These are phyloP conservation scores for Paralichthys olivaceus DNA, from an alignment of 2,113 vertebrate genomes.

Conservation along the genomic window DNA sequence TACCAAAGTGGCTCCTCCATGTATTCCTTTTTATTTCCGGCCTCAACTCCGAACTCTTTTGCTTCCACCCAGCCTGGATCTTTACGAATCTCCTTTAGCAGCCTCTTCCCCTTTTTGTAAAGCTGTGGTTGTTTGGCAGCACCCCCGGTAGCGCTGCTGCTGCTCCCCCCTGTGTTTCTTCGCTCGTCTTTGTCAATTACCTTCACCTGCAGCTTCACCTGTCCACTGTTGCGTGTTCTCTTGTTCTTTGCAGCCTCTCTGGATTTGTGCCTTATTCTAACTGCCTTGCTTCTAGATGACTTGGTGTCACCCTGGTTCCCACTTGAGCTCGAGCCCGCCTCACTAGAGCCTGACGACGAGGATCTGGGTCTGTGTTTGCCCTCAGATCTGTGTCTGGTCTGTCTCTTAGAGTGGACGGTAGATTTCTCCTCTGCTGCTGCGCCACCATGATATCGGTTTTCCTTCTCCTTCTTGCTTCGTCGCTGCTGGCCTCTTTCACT, in stretches of 20 bases:
- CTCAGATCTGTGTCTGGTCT: slow-evolving; percentile 87
- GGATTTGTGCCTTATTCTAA: slow-evolving; percentile 91
- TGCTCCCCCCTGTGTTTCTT: slow-evolving; percentile 80
- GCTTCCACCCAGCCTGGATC: slow-evolving; percentile 84
- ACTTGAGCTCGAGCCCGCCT: slow-evolving; percentile 96
- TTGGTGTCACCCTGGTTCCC: slow-evolving; percentile 90
- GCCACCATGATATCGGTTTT: slow-evolving; percentile 84
- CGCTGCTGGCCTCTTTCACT: slow-evolving; percentile 83
- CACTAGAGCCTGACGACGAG: slow-evolving; percentile 98
- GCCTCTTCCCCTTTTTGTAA: slow-evolving; percentile 91
- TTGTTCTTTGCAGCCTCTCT: slow-evolving; percentile 88
- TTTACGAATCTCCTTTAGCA: slow-evolving; percentile 88
- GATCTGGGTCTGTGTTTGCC: slow-evolving; percentile 92
- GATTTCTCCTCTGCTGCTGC: slow-evolving; percentile 82
- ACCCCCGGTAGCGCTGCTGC: slow-evolving; percentile 80
- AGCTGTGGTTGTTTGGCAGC: slow-evolving; percentile 84
- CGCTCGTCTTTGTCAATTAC: slow-evolving; percentile 85
- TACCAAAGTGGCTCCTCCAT: slow-evolving; percentile 99
- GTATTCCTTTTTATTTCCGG: slow-evolving; percentile 89
- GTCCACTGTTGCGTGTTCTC: slow-evolving; percentile 87
- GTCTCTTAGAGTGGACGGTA: slow-evolving; percentile 85
- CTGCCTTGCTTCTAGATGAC: slow-evolving; percentile 83
- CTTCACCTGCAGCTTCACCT: slow-evolving; percentile 87
- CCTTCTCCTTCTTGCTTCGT: slow-evolving; percentile 90
- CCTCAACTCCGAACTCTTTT: slow-evolving; percentile 85